Evolutionary conservation across 1,140 invertebrate species (phyloP).

Genomic region (Dendroctonus ponderosae): DNA sequence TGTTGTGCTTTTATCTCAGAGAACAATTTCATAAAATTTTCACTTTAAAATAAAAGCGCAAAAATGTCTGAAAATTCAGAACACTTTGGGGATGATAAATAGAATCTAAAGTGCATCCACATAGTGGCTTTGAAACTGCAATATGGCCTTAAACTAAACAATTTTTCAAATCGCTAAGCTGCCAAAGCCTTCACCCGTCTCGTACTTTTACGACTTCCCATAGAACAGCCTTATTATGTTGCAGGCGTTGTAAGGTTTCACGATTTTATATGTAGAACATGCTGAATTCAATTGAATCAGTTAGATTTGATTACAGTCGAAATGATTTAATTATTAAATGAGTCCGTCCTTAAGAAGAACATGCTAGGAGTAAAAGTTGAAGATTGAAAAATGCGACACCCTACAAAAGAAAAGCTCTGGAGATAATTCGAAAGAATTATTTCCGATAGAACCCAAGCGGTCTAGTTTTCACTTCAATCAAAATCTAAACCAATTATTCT

Average conservation of each 20-base stretch:
- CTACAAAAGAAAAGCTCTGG: too few relatives aligned
- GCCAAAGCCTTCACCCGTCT: slow-evolving; percentile 11
- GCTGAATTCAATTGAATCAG: too few relatives aligned
- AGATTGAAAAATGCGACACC: too few relatives aligned
- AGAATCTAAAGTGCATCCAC: slow-evolving; percentile 22
- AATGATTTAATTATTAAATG: too few relatives aligned
- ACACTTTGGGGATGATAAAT: slow-evolving; percentile 27
- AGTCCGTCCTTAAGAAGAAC: too few relatives aligned
- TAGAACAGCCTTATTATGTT: slow-evolving; percentile 18
- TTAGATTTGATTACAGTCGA: too few relatives aligned
- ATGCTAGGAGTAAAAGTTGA: too few relatives aligned
- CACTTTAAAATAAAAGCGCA: slow-evolving; percentile 20
- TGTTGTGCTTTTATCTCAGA: slow-evolving; percentile 10
- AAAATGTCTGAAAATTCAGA: slow-evolving; percentile 24
- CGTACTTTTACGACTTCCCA: slow-evolving; percentile 26
- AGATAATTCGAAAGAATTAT: too few relatives aligned
- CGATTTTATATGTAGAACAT: too few relatives aligned
- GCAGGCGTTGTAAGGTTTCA: slow-evolving; percentile 4
- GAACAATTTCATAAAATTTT: slow-evolving; percentile 20
- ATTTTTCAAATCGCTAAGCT: slow-evolving; percentile 31
- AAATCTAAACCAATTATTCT: too few relatives aligned
- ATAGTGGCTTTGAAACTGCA: slow-evolving; percentile 30
- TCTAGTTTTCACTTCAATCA: too few relatives aligned
- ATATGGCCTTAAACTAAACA: slow-evolving; percentile 30
- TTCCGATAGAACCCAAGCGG: too few relatives aligned